phyloP scores from a whole-genome alignment of 2,888 invertebrate species.

The Elgonia sp. region DNA sequence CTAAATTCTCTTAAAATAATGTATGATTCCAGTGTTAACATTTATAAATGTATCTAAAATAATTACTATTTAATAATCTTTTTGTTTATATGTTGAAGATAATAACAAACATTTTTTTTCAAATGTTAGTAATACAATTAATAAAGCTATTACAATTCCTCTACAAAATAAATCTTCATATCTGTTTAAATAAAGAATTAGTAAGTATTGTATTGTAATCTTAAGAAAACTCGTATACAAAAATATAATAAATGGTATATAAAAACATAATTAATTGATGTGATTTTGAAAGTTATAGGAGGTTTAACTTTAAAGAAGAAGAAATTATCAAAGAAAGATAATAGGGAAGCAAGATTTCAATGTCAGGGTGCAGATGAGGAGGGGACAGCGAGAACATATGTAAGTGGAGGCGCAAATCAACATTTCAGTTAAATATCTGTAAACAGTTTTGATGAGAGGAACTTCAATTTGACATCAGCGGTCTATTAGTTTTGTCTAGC shows the following conservation, averaged over 20 bases:
- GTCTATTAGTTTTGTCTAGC: no score
- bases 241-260: no score
- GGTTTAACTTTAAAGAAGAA: conserved; percentile 54
- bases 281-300: conserved; percentile 22
- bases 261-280: conserved; percentile 43
- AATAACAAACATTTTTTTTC: no score
- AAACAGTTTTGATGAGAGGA: conserved; percentile 75
- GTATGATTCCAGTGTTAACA: not conserved
- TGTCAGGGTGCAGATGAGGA: conserved; percentile 72
- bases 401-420: conserved; percentile 73
- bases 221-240: no score
- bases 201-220: no score
- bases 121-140: no score
- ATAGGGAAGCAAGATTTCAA: conserved; percentile 73
- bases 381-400: conserved; percentile 78
- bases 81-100: no score
- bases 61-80: no score
- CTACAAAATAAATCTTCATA: no score
- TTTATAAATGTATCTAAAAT: not conserved
- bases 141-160: no score
- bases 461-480: not conserved
- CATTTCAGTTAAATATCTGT: conserved; percentile 73
- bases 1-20: not conserved
- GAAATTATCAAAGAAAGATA: conserved; percentile 67
- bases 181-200: no score